Evolutionary conservation across 2,888 invertebrate genomes (phyloP).

Genomic region (Macaria notata): DNA sequence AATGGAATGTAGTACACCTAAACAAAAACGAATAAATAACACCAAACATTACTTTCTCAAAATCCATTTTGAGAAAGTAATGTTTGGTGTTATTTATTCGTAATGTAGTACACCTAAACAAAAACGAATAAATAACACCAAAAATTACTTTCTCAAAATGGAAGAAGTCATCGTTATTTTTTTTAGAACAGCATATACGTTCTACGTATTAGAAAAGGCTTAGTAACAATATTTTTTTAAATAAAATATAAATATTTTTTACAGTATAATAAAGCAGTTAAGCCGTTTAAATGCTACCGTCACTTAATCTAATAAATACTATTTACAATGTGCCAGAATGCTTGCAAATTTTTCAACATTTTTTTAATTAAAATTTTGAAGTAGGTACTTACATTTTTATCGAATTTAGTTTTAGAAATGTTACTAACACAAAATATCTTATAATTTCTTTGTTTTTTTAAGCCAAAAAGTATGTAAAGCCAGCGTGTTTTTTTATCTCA

Average conservation of each 20-base stretch:
- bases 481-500: conserved; percentile 19
- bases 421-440: not conserved
- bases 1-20: conserved; percentile 54
- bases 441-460: not conserved
- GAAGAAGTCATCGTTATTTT: conserved; percentile 32
- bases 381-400: not conserved
- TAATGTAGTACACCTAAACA: conserved; percentile 49
- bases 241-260: conserved; percentile 80
- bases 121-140: conserved; percentile 49
- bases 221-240: conserved; percentile 71
- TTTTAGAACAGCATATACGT: conserved; percentile 57
- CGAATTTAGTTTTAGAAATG: not conserved
- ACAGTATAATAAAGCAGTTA: conserved; percentile 77
- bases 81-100: too few species aligned
- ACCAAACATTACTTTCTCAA: conserved; percentile 30
- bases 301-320: conserved; percentile 79
- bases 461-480: conserved; percentile 10
- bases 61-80: too few species aligned
- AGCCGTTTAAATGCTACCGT: conserved; percentile 75
- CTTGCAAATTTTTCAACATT: conserved; percentile 36
- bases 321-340: conserved; percentile 81
- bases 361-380: not conserved
- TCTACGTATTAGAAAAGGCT: conserved; percentile 65
- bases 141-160: conserved; percentile 27
- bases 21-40: conserved; percentile 52